These are phyloP conservation scores for Lithosia quadra DNA, from an alignment of 2,888 invertebrate genomes.

Conservation along the genomic window DNA sequence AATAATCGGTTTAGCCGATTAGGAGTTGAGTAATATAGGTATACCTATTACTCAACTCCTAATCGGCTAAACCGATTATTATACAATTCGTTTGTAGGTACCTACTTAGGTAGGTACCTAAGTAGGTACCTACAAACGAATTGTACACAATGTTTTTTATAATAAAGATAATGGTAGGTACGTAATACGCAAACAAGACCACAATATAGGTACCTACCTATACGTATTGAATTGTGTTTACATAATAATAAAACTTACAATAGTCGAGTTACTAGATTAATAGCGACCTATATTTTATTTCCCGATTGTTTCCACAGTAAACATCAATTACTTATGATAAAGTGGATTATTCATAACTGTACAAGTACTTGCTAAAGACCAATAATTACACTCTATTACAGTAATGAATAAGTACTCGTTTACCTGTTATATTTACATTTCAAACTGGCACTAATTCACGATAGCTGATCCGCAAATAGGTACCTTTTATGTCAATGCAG, in stretches of 20 bases:
- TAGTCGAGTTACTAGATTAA: neutral
- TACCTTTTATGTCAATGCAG: conserved; percentile 3
- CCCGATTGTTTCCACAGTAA: neutral
- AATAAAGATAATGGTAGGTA: neutral
- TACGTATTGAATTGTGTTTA: neutral
- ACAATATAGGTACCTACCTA: no score
- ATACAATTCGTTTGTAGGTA: no score
- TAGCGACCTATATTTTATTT: conserved; percentile 2
- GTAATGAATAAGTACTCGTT: neutral
- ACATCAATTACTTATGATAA: conserved; percentile 1
- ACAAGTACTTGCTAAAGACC: neutral
- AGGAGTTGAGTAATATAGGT: neutral
- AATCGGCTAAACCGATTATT: no score
- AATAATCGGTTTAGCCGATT: neutral
- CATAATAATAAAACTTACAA: conserved; percentile 7
- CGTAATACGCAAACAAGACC: neutral
- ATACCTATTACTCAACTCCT: no score
- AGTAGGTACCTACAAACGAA: no score
- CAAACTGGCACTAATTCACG: conserved; percentile 8
- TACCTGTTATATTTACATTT: conserved; percentile 10
- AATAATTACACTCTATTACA: conserved; percentile 1
- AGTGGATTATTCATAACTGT: conserved; percentile 1
- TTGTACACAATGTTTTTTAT: neutral
- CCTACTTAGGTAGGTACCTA: no score
- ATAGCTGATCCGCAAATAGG: conserved; percentile 11